Percentiles rank a stretch among this genome's conserved stretches.
phyloP scores from a whole-genome alignment of 2,888 invertebrate species.

The Polymixis lichenea region DNA sequence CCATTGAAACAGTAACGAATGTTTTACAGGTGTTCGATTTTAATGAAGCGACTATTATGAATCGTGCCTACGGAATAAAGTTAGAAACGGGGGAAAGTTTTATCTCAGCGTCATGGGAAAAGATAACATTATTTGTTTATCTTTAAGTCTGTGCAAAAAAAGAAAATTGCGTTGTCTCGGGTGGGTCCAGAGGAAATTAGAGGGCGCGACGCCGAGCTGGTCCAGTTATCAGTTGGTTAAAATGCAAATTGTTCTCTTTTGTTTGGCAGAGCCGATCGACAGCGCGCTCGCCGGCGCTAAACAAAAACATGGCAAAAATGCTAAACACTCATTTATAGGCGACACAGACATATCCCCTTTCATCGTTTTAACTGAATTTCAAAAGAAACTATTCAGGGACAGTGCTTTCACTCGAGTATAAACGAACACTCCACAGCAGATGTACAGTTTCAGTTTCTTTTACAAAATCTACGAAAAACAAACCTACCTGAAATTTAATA shows the following conservation, averaged over 20 bases:
- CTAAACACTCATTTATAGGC: conserved; percentile 85
- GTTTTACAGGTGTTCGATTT: conserved; percentile 51
- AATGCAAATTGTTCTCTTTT: conserved; percentile 89
- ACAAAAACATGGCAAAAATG: conserved; percentile 80
- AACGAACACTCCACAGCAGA: conserved; percentile 22
- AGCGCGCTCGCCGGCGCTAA: conserved; percentile 69
- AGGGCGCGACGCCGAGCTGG: conserved; percentile 77
- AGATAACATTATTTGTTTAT: conserved; percentile 80
- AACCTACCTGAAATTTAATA: conserved; percentile 46
- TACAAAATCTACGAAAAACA: conserved; percentile 37
- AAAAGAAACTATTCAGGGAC: conserved; percentile 56
- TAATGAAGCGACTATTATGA: conserved; percentile 69
- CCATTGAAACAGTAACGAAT: conserved; percentile 38
- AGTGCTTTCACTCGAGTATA: conserved; percentile 35
- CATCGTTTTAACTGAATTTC: conserved; percentile 70
- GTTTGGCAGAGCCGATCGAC: conserved; percentile 82
- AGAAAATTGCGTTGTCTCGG: conserved; percentile 80
- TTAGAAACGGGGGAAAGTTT: conserved; percentile 71
- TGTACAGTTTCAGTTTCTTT: conserved; percentile 19
- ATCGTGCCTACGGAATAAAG: conserved; percentile 69
- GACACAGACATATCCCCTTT: conserved; percentile 74
- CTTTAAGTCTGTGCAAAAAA: conserved; percentile 74
- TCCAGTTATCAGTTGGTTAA: conserved; percentile 87
- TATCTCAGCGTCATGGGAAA: conserved; percentile 75
- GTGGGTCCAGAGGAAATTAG: conserved; percentile 79